Evolutionary conservation across 2,113 vertebrate genomes (phyloP), one percentile per base, ranked within the genome.

Genomic region (Dicentrarchus labrax): DNA sequence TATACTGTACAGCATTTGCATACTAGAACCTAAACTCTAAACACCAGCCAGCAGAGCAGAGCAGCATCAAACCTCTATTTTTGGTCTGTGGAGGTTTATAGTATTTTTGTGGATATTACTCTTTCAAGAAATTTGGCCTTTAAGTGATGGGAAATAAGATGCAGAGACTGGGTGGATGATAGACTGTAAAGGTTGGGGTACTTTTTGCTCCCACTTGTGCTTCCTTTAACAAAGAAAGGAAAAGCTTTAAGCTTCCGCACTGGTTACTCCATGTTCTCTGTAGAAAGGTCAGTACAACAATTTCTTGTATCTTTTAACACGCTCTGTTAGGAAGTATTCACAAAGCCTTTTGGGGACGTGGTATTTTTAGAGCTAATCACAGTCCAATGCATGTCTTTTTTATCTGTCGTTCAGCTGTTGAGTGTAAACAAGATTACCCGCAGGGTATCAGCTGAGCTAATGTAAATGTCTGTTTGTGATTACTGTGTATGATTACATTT

Each of bases 361-460:
- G n/a, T 88, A 83, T 88, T 85, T 91, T 87, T 88, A 88, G 76
- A 76, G 11, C 30, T 75, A 83, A 53, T 78, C 57, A 10, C 56
- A 41, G 30, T 67, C 45, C 39, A 48, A 81, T 56, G 72, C 57
- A 8, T 47, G 66, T 82, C 50, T 73, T 80, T 88, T 86, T 77
- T 80, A 76, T 87, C 67, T 88, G 74, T 70, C 17, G 17, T 76
- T 84, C 68, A 70, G 77, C 72, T 76, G 72, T 74, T 65, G 43
- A 53, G 59, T 76, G 69, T 86, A 81, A 82, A 90, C 72, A 65
- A 61, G 66, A 88, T 86, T 83, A 86, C 24, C 84, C 76, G 69
- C 50, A 51, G 72, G 61, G 39, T 78, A 60, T 76, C 72, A 60
- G 77, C 78, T 76, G 59, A 50, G 61, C 53, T 60, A 51, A 73